phyloP scores from a whole-genome alignment of 2,888 invertebrate species.

The Reticulitermes lucifugus region DNA sequence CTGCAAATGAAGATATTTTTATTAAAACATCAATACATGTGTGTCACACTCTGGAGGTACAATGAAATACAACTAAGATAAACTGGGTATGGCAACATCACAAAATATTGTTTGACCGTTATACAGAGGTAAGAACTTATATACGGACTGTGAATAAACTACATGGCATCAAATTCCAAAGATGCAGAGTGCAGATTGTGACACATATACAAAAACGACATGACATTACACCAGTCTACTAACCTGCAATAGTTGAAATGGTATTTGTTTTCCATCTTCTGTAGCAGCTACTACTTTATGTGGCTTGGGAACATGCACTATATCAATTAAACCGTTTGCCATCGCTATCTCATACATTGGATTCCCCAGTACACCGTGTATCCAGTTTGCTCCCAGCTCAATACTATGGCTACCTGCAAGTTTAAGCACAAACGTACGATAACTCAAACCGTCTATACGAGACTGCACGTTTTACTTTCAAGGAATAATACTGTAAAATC shows the following conservation, averaged over 20 bases:
- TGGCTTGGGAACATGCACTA: slow-evolving; percentile 85
- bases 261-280: slow-evolving; percentile 89
- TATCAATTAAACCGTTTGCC: slow-evolving; percentile 85
- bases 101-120: too few relatives aligned
- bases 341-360: slow-evolving; percentile 90
- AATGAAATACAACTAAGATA: too few relatives aligned
- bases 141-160: too few relatives aligned
- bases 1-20: too few relatives aligned
- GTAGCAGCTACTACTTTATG: slow-evolving; percentile 91
- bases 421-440: not conserved
- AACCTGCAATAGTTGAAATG: slow-evolving; percentile 77
- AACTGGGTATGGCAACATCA: too few relatives aligned
- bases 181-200: not conserved
- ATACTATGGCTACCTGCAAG: slow-evolving; percentile 66
- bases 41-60: too few relatives aligned
- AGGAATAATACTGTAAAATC: not conserved
- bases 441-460: too few relatives aligned
- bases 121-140: too few relatives aligned
- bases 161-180: not conserved
- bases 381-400: slow-evolving; percentile 94
- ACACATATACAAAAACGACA: not conserved
- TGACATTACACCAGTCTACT: slow-evolving; percentile 16
- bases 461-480: too few relatives aligned
- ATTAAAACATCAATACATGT: too few relatives aligned
- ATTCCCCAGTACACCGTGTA: slow-evolving; percentile 91